phyloP scores from a whole-genome alignment of 2,888 invertebrate genomes.

The Thera britannica region DNA sequence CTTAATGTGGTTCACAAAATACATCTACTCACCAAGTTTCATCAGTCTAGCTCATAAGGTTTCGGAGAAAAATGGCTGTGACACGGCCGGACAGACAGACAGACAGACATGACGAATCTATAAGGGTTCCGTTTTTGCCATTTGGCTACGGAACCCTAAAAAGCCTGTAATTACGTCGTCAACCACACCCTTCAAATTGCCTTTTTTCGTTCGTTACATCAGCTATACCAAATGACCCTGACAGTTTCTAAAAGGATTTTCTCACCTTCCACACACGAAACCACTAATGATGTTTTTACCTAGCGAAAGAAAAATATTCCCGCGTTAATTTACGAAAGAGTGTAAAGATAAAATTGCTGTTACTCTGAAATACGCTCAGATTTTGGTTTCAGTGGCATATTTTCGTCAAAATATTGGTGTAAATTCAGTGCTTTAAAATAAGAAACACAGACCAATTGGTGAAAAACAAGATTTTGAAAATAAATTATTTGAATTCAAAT shows the following conservation, averaged over 20 bases:
- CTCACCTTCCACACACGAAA: conserved; percentile 26
- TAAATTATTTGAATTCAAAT: too few relatives aligned
- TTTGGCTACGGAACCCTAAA: too few relatives aligned
- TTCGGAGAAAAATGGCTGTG: too few relatives aligned
- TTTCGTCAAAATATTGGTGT: conserved; percentile 15
- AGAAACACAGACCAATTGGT: background rate
- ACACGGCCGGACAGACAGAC: too few relatives aligned
- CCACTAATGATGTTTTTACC: conserved; percentile 42
- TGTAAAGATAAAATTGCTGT: conserved; percentile 39
- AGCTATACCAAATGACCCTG: background rate
- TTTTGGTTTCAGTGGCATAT: conserved; percentile 20
- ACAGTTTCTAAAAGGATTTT: conserved; percentile 25
- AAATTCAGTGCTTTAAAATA: background rate
- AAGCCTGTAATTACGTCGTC: too few relatives aligned
- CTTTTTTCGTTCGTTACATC: background rate
- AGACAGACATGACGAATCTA: too few relatives aligned
- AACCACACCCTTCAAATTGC: too few relatives aligned
- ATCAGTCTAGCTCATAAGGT: too few relatives aligned
- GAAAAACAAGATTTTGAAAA: too few relatives aligned
- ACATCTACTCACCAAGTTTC: too few relatives aligned
- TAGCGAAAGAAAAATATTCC: conserved; percentile 29
- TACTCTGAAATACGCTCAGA: conserved; percentile 23
- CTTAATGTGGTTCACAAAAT: too few relatives aligned
- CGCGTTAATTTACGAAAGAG: conserved; percentile 42
- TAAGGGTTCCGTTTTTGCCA: too few relatives aligned